Conservation (phyloP, 23 tunicate genomes). For the Ciona savignyi region DNA sequence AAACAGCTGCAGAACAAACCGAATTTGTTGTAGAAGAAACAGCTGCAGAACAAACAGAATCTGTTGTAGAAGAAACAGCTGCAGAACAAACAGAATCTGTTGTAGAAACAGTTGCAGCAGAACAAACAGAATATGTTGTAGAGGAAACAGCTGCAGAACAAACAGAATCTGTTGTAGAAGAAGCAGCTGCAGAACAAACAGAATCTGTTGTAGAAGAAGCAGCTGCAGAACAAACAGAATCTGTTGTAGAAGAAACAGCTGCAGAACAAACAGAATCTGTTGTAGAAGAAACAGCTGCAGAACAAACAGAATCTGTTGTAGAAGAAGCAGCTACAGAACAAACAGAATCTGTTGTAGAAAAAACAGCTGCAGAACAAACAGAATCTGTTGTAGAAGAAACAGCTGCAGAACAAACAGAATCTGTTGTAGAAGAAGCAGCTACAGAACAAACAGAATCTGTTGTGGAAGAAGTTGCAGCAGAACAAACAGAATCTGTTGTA, state of each 20-base stretch:
- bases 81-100: not conserved
- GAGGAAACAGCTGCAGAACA: too few relatives aligned
- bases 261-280: slow-evolving; percentile 8
- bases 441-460: not conserved
- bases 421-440: not conserved
- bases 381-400: too few relatives aligned
- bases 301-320: not conserved
- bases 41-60: not conserved
- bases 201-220: not conserved
- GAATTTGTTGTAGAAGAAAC: not conserved
- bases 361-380: too few relatives aligned
- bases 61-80: slow-evolving; percentile 4
- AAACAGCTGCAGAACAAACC: not conserved
- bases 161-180: not conserved
- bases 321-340: too few relatives aligned
- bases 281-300: slow-evolving; percentile 4
- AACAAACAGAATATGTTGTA: too few relatives aligned
- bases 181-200: not conserved
- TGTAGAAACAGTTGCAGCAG: slow-evolving; percentile 6
- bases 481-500: too few relatives aligned
- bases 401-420: not conserved
- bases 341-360: too few relatives aligned
- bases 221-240: too few relatives aligned
- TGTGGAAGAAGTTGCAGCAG: too few relatives aligned
- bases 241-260: too few relatives aligned